Base-by-base conservation (phyloP, 2,888 invertebrate species). In the Operophtera brumata region DNA sequence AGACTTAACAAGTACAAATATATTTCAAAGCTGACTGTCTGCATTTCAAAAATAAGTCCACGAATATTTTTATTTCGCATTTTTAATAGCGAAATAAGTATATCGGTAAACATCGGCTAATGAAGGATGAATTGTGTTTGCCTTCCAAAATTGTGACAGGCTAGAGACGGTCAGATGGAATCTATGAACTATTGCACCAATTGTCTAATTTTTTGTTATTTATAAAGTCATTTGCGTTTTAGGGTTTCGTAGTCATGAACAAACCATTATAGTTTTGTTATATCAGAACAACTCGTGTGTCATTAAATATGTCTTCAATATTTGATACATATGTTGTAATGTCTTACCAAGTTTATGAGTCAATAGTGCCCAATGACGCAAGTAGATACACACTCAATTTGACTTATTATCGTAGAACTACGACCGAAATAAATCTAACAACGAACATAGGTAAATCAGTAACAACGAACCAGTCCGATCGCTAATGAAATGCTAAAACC, bases 1-100 rank as follows among this genome's bases (percentile, higher is more conserved):
- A 75, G 70, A 77, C 69, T 77, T 73, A 65, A 68, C 71, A 81
- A 82, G 83, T 82, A 82, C 82, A 82, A 82, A 73, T 49, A 65
- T 58, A 59, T 70, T 54, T 57, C 47, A 47, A 26, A 47, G 34
- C 47, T 42, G 34, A 32, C 9, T 34, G 34, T 51, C 41, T n/a
- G 41, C 45, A 26, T 47, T 14, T 13, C 28, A 12, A 9, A 12
- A 45, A 10, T 20, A 6, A 35, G 20, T 37, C 14, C 8, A 28
- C 13, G 6, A 12, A n/a, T 13, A 26, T 26, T 6, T 34, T 45
- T 37, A 25, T 36, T 7, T n/a, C n/a, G 0, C 20, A 20, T 20
- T 34, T 34, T 11, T n/a, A n/a, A 6, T 5, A n/a, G n/a, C 34
- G 2, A n/a, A n/a, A 4, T 30, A 30, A 6, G 7, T 30, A 30